phyloP scores from a whole-genome alignment of 2,888 invertebrate species.

The Seira ritae region DNA sequence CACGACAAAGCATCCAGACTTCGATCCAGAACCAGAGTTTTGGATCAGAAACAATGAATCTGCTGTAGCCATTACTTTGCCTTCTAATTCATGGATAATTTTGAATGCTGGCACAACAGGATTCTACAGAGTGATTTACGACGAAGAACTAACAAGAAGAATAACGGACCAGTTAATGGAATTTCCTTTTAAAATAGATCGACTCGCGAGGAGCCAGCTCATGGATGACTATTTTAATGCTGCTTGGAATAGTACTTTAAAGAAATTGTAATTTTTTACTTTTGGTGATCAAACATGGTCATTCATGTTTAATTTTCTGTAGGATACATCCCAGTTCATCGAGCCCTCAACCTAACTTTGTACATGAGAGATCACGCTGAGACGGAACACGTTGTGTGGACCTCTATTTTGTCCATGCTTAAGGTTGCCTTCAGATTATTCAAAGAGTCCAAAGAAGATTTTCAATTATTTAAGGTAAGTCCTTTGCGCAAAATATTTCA shows the following conservation, averaged over 20 bases:
- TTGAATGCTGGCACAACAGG: conserved; percentile 56
- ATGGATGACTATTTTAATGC: conserved; percentile 57
- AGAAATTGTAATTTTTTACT: background rate
- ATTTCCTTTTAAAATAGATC: conserved; percentile 33
- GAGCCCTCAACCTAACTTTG: conserved; percentile 40
- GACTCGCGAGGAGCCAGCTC: conserved; percentile 38
- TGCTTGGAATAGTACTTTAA: conserved; percentile 34
- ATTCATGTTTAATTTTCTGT: background rate
- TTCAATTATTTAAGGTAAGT: conserved; percentile 32
- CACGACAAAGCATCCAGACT: conserved; percentile 33
- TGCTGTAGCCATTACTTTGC: conserved; percentile 1
- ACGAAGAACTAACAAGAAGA: conserved; percentile 31
- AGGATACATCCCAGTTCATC: conserved; percentile 38
- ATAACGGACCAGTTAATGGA: conserved; percentile 48
- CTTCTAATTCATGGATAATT: conserved; percentile 44
- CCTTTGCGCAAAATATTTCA: background rate
- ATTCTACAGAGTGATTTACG: conserved; percentile 55
- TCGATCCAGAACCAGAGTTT: conserved; percentile 52
- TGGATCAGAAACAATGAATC: conserved; percentile 38
- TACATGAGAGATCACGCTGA: conserved; percentile 49
- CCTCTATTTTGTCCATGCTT: conserved; percentile 36
- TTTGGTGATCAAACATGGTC: background rate
- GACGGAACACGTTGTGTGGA: conserved; percentile 59
- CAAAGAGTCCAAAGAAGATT: conserved; percentile 25
- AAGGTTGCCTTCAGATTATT: conserved; percentile 36